A percentile compares a stretch with the other conserved stretches of the same genome.
These are phyloP conservation scores for Frieseomelitta varia DNA, from an alignment of 1,140 invertebrate species.

Conservation along the genomic window DNA sequence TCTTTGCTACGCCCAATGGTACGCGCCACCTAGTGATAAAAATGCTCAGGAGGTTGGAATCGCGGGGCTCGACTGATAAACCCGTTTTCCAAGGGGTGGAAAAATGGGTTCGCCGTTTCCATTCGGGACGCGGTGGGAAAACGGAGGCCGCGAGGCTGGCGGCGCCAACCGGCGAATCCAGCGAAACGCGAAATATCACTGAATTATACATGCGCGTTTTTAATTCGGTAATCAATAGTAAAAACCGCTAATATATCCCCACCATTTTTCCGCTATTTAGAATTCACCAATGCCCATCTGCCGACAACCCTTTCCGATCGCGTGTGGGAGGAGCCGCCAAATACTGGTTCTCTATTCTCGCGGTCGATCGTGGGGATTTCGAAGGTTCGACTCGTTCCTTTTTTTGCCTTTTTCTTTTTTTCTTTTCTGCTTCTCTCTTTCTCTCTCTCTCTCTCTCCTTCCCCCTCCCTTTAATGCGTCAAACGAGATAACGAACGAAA, in stretches of 20 bases:
- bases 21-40: constrained; percentile 41
- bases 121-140: neutral
- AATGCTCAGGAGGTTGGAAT: neutral
- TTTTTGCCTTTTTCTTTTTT: neutral
- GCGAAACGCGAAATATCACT: constrained; percentile 64
- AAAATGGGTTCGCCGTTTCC: too few relatives aligned
- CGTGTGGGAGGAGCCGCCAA: constrained; percentile 68
- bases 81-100: neutral
- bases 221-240: constrained; percentile 80
- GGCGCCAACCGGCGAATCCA: constrained; percentile 47
- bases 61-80: constrained; percentile 1
- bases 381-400: neutral
- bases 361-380: constrained; percentile 39
- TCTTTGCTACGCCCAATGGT: neutral
- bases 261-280: constrained; percentile 57
- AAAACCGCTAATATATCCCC: constrained; percentile 73
- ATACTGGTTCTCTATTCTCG: constrained; percentile 21
- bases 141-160: constrained; percentile 20
- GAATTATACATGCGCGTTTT: constrained; percentile 80
- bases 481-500: neutral
- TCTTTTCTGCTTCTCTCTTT: too few relatives aligned
- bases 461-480: neutral
- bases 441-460: too few relatives aligned
- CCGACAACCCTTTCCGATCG: constrained; percentile 62
- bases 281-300: constrained; percentile 62